Conservation (phyloP, 2,797 vertebrate species). For the Calcarius lapponicus region DNA sequence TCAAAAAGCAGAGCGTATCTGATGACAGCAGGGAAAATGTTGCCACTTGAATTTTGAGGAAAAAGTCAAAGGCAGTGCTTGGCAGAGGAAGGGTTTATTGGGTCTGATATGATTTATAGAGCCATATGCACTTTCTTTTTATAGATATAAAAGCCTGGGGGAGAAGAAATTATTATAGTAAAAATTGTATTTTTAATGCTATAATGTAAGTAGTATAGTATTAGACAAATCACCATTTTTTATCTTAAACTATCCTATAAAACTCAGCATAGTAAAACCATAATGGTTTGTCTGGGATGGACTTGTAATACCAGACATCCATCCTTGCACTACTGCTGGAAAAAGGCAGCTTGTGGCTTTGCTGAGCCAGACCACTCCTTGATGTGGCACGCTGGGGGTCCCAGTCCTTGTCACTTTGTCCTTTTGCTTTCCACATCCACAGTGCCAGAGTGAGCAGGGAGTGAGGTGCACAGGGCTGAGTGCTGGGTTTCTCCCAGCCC, state of each 20-base stretch:
- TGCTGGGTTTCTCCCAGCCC: background rate
- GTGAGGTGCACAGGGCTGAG: too few species aligned
- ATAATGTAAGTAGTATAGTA: slow-evolving; percentile 1
- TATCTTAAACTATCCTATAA: slow-evolving; percentile 22
- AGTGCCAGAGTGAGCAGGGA: rapidly evolving
- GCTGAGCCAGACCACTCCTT: background rate
- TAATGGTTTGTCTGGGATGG: slow-evolving; percentile 6
- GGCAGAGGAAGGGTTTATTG: slow-evolving; percentile 32
- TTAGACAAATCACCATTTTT: slow-evolving; percentile 43
- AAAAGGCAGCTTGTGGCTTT: background rate
- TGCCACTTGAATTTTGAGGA: background rate
- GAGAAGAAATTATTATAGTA: slow-evolving; percentile 24
- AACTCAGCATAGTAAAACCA: slow-evolving; percentile 1
- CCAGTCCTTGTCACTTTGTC: background rate
- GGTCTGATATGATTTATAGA: slow-evolving; percentile 63
- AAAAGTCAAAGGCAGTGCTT: slow-evolving; percentile 31
- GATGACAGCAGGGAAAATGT: background rate
- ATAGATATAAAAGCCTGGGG: slow-evolving; percentile 33
- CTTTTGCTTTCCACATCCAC: background rate
- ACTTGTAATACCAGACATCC: background rate
- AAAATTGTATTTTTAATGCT: slow-evolving; percentile 55
- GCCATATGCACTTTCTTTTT: slow-evolving; percentile 44
- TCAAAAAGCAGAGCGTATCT: background rate
- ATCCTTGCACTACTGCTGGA: background rate
- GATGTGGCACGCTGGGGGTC: rapidly evolving